Base-by-base conservation (phyloP, 2,113 vertebrate species). In the Brachyistius frenatus region DNA sequence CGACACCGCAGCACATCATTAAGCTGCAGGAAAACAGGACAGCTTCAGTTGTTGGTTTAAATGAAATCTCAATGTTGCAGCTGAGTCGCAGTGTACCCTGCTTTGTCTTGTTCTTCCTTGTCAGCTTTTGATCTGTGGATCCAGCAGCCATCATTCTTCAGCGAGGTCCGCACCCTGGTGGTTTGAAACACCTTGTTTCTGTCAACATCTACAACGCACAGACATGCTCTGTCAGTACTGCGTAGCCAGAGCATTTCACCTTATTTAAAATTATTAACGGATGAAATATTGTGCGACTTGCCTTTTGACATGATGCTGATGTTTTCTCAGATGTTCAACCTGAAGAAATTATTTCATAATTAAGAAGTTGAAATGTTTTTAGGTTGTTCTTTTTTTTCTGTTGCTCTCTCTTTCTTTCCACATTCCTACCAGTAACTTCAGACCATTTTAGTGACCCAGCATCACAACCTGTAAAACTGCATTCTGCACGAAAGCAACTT, bases 121-220 rank as follows among this genome's bases (percentile, higher is more conserved):
- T 64, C 35, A 5, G 69, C 5, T 4, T 44, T 3, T 15, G 30
- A 31, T 58, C 9, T 74, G 0, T 83, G 70, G 63, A 94, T 93
- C 93, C 92, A 93, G 16, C 90, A 85, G 79, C 23, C 35, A 2
- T 93, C 92, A 0, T 73, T 72, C 72, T 89, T 94, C 54, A 90
- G 7, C 5, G 67, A 0, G 2, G 55, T 86, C 23, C 84, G 67
- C 37, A 92, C 85, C 64, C 64, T 83, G 36, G 66, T 86, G 33
- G 72, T 78, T 70, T 50, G 32, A n/a, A 92, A 55, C 49, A 92
- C 89, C 31, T 54, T 15, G 13, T 16, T 13, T 78, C 84, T 91
- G 81, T 90, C 66, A 44, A 78, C 63, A n/a, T 74, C 91, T 92
- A 31, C 55, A 74, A 73, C 66, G 83, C 35, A 83, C 39, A 56